Evolutionary conservation across 1,140 invertebrate species (phyloP).

Genomic region (Vanessa atalanta): DNA sequence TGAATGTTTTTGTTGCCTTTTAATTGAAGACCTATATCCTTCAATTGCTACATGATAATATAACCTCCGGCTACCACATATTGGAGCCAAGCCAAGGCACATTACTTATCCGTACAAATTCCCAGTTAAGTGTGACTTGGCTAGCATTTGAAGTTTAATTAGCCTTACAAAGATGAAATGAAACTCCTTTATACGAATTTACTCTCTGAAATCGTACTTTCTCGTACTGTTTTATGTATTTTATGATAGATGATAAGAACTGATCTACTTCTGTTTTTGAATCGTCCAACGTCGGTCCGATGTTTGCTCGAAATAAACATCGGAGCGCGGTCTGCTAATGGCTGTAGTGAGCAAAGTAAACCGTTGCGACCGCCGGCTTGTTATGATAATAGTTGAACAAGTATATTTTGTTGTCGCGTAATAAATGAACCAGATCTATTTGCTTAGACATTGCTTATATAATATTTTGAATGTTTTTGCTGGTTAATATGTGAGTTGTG

Average conservation of each 20-base stretch:
- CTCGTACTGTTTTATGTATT: not conserved
- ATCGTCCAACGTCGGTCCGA: not conserved
- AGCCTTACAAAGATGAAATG: slow-evolving; percentile 33
- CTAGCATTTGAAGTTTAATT: slow-evolving; percentile 47
- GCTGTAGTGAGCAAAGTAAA: not conserved
- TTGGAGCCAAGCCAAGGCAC: slow-evolving; percentile 45
- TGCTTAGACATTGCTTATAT: too few relatives aligned
- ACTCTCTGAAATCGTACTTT: not conserved
- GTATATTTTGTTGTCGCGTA: not conserved
- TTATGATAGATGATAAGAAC: not conserved
- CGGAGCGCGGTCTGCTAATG: not conserved
- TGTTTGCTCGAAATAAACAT: not conserved
- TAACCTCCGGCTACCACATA: slow-evolving; percentile 7
- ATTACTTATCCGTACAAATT: slow-evolving; percentile 52
- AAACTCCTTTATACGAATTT: slow-evolving; percentile 11
- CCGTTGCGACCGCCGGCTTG: not conserved
- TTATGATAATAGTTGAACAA: not conserved
- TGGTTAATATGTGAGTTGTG: too few relatives aligned
- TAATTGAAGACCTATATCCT: slow-evolving; percentile 12
- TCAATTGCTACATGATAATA: slow-evolving; percentile 11
- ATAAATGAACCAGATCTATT: not conserved
- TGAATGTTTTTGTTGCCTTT: too few relatives aligned
- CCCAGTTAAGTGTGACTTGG: slow-evolving; percentile 50
- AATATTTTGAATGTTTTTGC: too few relatives aligned
- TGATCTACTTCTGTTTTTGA: not conserved